A percentile compares a stretch with the other conserved stretches of the same genome.
phyloP scores from a whole-genome alignment of 2,888 invertebrate genomes.

The Onchidella celtica region DNA sequence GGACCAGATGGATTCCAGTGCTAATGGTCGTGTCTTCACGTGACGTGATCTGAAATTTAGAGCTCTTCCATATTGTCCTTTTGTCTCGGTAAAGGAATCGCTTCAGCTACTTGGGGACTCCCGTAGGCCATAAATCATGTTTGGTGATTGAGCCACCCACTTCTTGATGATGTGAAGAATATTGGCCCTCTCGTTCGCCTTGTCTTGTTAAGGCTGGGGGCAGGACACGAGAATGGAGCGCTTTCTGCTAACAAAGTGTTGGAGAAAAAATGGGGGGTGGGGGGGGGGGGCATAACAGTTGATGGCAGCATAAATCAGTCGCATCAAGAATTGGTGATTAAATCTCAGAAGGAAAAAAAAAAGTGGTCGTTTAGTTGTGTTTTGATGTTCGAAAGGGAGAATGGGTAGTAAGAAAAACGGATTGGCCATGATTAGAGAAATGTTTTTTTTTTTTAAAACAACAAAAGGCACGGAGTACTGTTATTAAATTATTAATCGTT shows the following conservation, averaged over 20 bases:
- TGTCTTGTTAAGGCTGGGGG: neutral
- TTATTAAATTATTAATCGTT: too few relatives aligned
- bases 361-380: too few relatives aligned
- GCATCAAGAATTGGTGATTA: neutral
- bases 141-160: neutral
- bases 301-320: conserved; percentile 33
- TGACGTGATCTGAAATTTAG: conserved; percentile 34
- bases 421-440: too few relatives aligned
- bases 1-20: conserved; percentile 30
- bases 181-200: conserved; percentile 9
- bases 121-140: conserved; percentile 36
- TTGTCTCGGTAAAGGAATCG: conserved; percentile 26
- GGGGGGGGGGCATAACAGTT: neutral
- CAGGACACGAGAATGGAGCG: neutral
- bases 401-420: too few relatives aligned
- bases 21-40: conserved; percentile 21
- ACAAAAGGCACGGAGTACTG: too few relatives aligned
- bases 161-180: conserved; percentile 23
- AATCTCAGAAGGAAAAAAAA: neutral
- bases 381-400: too few relatives aligned
- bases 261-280: neutral
- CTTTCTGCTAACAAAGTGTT: neutral
- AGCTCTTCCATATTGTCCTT: conserved; percentile 35
- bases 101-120: neutral
- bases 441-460: too few relatives aligned